phyloP scores from a whole-genome alignment of 2,797 vertebrate genomes.

The Florisuga fusca region DNA sequence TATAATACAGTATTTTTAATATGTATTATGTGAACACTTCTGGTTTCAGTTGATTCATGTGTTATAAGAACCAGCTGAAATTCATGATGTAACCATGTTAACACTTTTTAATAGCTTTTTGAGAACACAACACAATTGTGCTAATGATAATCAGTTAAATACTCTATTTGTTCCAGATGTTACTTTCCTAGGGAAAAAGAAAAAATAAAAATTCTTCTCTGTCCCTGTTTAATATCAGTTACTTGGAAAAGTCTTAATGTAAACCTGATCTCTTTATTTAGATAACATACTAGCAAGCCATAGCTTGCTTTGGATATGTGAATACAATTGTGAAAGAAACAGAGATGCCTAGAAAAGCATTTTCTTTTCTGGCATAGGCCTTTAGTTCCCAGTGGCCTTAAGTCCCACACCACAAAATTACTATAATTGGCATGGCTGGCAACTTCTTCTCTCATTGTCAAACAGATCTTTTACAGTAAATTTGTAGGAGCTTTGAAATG shows the following conservation, averaged over 20 bases:
- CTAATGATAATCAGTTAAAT: conserved; percentile 74
- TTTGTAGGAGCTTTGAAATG: conserved; percentile 62
- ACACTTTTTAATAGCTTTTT: conserved; percentile 76
- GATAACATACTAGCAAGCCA: conserved; percentile 35
- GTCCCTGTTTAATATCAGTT: conserved; percentile 54
- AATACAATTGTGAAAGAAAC: conserved; percentile 53
- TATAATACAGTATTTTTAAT: conserved; percentile 52
- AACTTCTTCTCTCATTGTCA: conserved; percentile 69
- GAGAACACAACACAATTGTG: conserved; percentile 62
- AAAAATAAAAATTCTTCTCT: background rate
- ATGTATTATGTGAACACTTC: conserved; percentile 40
- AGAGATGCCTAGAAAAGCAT: conserved; percentile 40
- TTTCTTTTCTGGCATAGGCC: background rate
- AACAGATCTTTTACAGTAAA: conserved; percentile 71
- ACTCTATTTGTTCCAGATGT: conserved; percentile 75
- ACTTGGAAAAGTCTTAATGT: conserved; percentile 22
- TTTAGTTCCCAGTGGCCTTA: conserved; percentile 30
- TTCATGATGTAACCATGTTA: conserved; percentile 76
- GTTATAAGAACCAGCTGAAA: conserved; percentile 75
- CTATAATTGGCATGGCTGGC: conserved; percentile 63
- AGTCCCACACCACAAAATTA: conserved; percentile 66
- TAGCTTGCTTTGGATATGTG: conserved; percentile 25
- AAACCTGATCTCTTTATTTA: conserved; percentile 45
- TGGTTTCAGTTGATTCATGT: conserved; percentile 59
- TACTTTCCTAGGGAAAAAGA: background rate